Evolutionary conservation across 2,113 vertebrate species (phyloP).

Genomic region (Mola mola): DNA sequence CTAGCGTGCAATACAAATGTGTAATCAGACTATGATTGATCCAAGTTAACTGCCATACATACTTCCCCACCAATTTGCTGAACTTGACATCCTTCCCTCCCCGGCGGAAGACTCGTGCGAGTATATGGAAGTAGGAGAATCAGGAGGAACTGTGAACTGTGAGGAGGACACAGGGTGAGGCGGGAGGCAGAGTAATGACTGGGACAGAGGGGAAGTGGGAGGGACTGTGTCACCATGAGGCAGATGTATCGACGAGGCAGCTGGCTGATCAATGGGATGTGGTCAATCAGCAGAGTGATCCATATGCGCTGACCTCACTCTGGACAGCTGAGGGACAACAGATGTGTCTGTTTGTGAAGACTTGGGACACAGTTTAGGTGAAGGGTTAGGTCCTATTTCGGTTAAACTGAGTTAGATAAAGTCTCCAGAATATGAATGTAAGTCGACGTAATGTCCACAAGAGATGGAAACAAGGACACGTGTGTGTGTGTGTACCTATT

Average conservation of each 20-base stretch:
- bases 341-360: conserved; percentile 12
- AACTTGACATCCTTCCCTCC: conserved; percentile 12
- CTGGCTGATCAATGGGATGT: conserved; percentile 61
- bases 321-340: conserved; percentile 25
- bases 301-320: conserved; percentile 64
- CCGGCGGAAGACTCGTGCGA: background rate
- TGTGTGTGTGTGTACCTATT: conserved; percentile 21
- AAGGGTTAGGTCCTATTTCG: background rate
- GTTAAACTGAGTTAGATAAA: no score
- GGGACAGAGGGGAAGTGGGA: conserved; percentile 20
- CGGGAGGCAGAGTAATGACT: conserved; percentile 39
- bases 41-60: no score
- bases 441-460: background rate
- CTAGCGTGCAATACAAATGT: no score
- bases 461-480: background rate
- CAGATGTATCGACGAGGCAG: conserved; percentile 51
- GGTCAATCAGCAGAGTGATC: conserved; percentile 70
- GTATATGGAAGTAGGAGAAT: conserved; percentile 3
- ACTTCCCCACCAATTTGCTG: no score
- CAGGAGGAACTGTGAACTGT: background rate
- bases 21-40: no score
- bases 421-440: background rate
- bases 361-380: background rate
- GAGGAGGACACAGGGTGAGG: conserved; percentile 25
- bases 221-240: conserved; percentile 43